phyloP scores from a whole-genome alignment of 2,888 invertebrate species.

The Conops quadrifasciatus region DNA sequence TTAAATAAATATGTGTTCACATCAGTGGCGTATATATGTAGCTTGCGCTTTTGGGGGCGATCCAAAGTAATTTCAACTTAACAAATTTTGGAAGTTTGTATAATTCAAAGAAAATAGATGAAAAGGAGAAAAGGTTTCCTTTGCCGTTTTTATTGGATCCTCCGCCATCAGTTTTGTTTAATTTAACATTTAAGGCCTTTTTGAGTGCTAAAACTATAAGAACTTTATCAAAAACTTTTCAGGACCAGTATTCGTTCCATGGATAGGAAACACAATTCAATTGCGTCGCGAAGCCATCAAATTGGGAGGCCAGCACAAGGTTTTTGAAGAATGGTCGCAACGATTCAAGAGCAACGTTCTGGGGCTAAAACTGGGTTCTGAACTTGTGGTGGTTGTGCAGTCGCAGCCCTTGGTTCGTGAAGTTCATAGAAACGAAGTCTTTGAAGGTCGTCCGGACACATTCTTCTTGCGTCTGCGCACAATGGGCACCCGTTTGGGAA shows the following conservation, averaged over 20 bases:
- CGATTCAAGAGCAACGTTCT: conserved; percentile 68
- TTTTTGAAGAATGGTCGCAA: conserved; percentile 66
- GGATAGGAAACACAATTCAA: conserved; percentile 61
- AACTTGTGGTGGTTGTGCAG: conserved; percentile 68
- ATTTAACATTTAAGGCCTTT: too few species aligned
- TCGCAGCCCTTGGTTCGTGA: conserved; percentile 68
- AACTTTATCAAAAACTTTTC: conserved; percentile 31
- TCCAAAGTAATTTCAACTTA: too few species aligned
- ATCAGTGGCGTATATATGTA: too few species aligned
- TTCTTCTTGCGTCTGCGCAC: conserved; percentile 72
- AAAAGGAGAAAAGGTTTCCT: too few species aligned
- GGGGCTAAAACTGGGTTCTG: conserved; percentile 69
- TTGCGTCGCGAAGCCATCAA: conserved; percentile 56
- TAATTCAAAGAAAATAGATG: too few species aligned
- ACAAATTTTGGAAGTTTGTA: too few species aligned
- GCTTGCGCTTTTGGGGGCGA: too few species aligned
- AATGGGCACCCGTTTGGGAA: conserved; percentile 69
- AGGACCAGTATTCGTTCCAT: conserved; percentile 62
- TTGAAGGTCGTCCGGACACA: conserved; percentile 73
- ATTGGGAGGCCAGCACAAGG: conserved; percentile 68
- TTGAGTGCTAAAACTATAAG: too few species aligned
- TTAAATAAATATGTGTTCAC: too few species aligned
- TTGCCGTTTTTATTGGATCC: too few species aligned
- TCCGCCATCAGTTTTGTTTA: too few species aligned
- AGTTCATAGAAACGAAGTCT: conserved; percentile 70